These are phyloP conservation scores for Leontocebus nigricollis DNA, from an alignment of 2,797 vertebrate genomes.

Conservation along the genomic window DNA sequence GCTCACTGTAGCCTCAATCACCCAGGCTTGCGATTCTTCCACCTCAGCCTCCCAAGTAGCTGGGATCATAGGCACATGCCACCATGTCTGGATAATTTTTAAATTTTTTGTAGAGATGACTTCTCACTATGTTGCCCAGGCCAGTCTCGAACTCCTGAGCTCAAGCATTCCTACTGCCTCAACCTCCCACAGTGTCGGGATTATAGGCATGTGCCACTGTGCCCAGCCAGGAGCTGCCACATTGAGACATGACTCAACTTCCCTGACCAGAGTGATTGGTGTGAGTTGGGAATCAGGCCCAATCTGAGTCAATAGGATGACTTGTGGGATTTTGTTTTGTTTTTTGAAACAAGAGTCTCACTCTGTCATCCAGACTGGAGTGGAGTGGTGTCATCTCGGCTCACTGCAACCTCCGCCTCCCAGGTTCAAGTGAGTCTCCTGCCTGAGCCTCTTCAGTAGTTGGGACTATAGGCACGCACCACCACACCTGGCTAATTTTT, in stretches of 20 bases:
- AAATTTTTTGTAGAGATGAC: not conserved
- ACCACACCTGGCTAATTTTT: not conserved
- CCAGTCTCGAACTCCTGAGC: not conserved
- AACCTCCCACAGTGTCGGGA: not conserved
- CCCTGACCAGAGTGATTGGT: not conserved
- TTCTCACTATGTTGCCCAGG: not conserved
- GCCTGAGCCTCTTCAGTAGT: not conserved
- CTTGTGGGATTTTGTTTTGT: not conserved
- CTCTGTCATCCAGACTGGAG: not conserved
- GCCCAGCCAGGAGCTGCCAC: not conserved
- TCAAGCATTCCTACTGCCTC: not conserved
- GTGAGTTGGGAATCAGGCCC: not conserved
- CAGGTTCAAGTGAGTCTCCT: not conserved
- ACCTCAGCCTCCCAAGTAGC: not conserved
- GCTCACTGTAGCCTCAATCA: not conserved
- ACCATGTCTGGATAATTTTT: not conserved
- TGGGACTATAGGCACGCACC: not conserved
- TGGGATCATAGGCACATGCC: not conserved
- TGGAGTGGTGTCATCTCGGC: not conserved
- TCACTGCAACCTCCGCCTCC: not conserved
- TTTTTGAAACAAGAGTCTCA: rapidly evolving
- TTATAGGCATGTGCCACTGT: not conserved
- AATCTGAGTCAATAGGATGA: not conserved
- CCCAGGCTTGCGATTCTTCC: not conserved
- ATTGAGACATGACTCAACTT: not conserved